Evolutionary conservation across 2,797 vertebrate genomes (phyloP).

Genomic region (Remorina albescens): DNA sequence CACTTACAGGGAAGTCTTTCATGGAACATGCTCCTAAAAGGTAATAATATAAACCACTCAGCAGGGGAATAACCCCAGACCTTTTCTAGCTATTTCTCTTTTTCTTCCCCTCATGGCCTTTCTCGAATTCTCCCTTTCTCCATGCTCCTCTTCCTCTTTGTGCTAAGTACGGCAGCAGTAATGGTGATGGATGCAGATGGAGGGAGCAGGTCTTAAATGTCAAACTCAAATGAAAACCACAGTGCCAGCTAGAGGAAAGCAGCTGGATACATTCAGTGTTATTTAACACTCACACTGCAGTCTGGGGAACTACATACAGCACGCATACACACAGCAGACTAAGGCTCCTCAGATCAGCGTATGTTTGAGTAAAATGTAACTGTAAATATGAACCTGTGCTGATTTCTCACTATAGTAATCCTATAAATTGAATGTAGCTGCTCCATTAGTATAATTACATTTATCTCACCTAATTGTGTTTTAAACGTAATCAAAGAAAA

Average conservation of each 20-base stretch:
- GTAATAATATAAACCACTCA: slow-evolving; percentile 75
- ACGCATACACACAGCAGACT: not conserved
- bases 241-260: slow-evolving; percentile 65
- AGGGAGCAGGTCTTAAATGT: slow-evolving; percentile 76
- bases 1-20: slow-evolving; percentile 55
- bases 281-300: slow-evolving; percentile 55
- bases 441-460: not conserved
- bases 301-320: not conserved
- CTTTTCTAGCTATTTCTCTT: slow-evolving; percentile 24
- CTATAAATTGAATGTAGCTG: not conserved
- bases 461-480: not conserved
- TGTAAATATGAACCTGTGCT: not conserved
- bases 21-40: slow-evolving; percentile 64
- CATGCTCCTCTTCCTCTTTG: slow-evolving; percentile 24
- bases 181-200: slow-evolving; percentile 79
- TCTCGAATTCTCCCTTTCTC: slow-evolving; percentile 27
- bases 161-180: slow-evolving; percentile 67
- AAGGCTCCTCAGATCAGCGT: no score
- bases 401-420: slow-evolving; percentile 4
- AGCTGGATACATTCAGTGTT: slow-evolving; percentile 62
- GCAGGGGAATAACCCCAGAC: slow-evolving; percentile 63
- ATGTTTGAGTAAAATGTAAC: no score
- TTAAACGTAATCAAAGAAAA: not conserved
- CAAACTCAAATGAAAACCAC: slow-evolving; percentile 75
- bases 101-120: slow-evolving; percentile 44